Evolutionary conservation across 2,888 invertebrate species (phyloP).

Genomic region (Charanyca ferruginea): DNA sequence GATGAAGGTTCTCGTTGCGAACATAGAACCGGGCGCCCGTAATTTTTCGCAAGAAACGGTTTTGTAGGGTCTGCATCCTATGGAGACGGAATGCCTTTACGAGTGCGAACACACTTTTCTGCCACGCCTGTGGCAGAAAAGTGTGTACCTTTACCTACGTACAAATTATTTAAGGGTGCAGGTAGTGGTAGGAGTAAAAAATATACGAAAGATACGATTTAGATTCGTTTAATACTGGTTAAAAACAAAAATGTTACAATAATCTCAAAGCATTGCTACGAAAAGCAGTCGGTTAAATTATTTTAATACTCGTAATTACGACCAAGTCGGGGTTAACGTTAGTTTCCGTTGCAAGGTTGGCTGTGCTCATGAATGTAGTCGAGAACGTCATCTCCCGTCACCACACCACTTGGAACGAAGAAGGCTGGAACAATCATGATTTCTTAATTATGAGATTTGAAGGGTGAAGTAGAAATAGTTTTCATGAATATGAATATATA

Average conservation of each 20-base stretch:
- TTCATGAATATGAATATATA: background rate
- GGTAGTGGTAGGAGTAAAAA: background rate
- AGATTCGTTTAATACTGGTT: slow-evolving; percentile 13
- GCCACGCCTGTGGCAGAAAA: no score
- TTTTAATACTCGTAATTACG: slow-evolving; percentile 2
- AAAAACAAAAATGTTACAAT: background rate
- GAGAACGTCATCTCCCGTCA: slow-evolving; percentile 63
- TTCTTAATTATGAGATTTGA: background rate
- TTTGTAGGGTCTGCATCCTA: no score
- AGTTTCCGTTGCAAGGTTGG: slow-evolving; percentile 29
- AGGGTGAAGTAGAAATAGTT: background rate
- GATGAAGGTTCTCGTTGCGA: no score
- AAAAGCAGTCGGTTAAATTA: slow-evolving; percentile 13
- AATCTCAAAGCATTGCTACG: background rate
- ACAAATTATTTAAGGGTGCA: background rate
- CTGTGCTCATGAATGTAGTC: slow-evolving; percentile 56
- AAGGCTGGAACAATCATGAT: slow-evolving; percentile 53
- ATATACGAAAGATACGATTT: background rate
- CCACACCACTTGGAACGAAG: slow-evolving; percentile 61
- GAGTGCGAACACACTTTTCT: no score
- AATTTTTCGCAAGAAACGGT: no score
- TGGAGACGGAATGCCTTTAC: no score
- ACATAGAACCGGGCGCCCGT: no score
- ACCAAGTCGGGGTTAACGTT: background rate
- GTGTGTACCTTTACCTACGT: no score